These are phyloP conservation scores for Phrynocephalus forsythii DNA, from an alignment of 2,797 vertebrate species.

Conservation along the genomic window DNA sequence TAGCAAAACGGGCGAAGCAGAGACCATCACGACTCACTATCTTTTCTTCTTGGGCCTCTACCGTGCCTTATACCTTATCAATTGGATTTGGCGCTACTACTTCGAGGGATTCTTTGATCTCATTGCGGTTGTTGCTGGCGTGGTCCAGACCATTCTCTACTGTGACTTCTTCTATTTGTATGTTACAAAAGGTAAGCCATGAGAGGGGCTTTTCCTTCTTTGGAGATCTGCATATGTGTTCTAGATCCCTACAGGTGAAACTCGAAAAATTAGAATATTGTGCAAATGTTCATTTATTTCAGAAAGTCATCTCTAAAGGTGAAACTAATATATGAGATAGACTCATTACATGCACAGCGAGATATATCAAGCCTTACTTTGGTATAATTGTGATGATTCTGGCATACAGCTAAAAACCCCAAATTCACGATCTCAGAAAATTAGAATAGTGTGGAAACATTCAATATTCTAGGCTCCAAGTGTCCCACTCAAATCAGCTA, in stretches of 20 bases:
- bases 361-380: no score
- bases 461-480: no score
- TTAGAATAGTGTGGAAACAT: no score
- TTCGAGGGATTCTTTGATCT: conserved; percentile 98
- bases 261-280: no score
- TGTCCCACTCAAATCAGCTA: no score
- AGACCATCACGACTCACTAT: conserved; percentile 98
- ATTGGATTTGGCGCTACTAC: conserved; percentile 99
- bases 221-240: neutral
- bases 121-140: conserved; percentile 95
- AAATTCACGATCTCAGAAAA: no score
- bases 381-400: no score
- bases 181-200: conserved; percentile 93
- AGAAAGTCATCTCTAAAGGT: no score
- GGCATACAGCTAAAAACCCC: no score
- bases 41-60: conserved; percentile 97
- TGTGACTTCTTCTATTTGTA: conserved; percentile 99
- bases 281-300: no score
- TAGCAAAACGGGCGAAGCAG: conserved; percentile 97
- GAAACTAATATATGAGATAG: no score
- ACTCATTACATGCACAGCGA: no score
- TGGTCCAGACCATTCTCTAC: conserved; percentile 97
- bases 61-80: conserved; percentile 94
- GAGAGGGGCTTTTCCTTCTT: rapidly evolving
- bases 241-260: neutral